These are phyloP conservation scores for Chlamydotis undulata DNA, from an alignment of 2,113 vertebrate species.

Conservation along the genomic window DNA sequence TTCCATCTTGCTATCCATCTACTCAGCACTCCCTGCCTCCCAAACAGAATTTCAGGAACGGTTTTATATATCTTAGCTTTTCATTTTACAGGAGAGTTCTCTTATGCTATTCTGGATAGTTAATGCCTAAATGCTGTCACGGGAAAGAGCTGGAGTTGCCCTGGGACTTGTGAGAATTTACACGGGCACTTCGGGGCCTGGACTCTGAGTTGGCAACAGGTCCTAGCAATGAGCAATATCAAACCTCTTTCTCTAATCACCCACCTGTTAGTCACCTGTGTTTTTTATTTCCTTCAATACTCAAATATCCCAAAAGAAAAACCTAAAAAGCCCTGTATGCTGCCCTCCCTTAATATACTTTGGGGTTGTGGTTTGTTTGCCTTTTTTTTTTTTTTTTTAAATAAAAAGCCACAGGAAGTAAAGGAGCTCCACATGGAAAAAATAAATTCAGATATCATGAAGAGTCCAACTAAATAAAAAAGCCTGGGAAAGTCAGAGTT, in stretches of 20 bases:
- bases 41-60: neutral
- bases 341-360: neutral
- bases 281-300: neutral
- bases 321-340: neutral
- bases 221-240: neutral
- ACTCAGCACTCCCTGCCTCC: neutral
- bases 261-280: neutral
- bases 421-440: neutral
- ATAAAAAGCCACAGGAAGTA: neutral
- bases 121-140: neutral
- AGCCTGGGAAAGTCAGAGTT: neutral
- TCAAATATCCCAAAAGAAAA: neutral
- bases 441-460: neutral
- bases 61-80: neutral
- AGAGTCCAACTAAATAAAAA: neutral
- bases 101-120: neutral
- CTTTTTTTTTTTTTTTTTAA: no score
- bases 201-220: neutral
- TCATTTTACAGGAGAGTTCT: neutral
- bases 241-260: neutral
- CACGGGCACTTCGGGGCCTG: no score
- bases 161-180: neutral
- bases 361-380: neutral
- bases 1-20: neutral
- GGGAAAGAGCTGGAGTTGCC: neutral